Evolutionary conservation across 2,888 invertebrate species (phyloP).

Genomic region (Pyrgus malvae): DNA sequence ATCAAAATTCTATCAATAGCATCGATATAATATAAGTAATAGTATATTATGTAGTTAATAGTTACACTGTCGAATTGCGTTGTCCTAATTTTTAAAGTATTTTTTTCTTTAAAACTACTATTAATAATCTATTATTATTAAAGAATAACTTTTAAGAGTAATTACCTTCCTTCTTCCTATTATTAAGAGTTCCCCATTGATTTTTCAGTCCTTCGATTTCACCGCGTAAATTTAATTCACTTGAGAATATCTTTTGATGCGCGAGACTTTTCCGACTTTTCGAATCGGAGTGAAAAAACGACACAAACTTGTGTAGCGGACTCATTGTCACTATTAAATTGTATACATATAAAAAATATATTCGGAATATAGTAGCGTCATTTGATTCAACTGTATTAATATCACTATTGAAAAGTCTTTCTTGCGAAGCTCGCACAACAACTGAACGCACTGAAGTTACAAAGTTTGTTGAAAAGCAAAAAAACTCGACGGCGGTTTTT

Average conservation of each 20-base stretch:
- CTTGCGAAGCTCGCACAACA: background rate
- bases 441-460: background rate
- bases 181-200: constrained; percentile 78
- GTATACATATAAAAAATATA: too few relatives aligned
- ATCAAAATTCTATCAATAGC: too few relatives aligned
- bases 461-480: background rate
- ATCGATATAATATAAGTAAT: too few relatives aligned
- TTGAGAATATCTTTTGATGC: constrained; percentile 80
- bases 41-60: too few relatives aligned
- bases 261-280: constrained; percentile 65
- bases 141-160: background rate
- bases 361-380: too few relatives aligned
- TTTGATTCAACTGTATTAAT: background rate
- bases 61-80: too few relatives aligned
- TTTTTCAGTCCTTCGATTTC: constrained; percentile 69
- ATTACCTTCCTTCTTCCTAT: constrained; percentile 40
- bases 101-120: background rate
- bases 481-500: constrained; percentile 8
- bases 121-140: background rate
- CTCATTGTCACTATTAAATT: constrained; percentile 64
- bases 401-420: background rate
- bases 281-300: constrained; percentile 82
- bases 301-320: constrained; percentile 83
- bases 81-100: too few relatives aligned
- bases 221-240: constrained; percentile 77